Conservation (phyloP, 53 echinoderm and acorn worm genomes). For the Holothuria scabra region DNA sequence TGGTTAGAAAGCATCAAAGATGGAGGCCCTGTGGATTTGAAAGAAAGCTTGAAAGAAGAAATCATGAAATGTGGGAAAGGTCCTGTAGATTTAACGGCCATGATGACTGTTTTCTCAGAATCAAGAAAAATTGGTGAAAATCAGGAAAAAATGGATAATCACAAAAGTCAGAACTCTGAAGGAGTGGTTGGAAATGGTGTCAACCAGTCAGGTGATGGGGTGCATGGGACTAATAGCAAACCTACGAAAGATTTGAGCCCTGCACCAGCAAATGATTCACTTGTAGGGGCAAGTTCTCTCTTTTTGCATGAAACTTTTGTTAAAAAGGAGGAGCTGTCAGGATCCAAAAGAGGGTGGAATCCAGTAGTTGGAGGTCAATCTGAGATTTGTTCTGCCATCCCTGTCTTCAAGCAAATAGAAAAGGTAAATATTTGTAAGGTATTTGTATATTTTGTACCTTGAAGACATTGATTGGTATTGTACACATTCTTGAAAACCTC, state of each 20-base stretch:
- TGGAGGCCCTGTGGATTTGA: background rate
- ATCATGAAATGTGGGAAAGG: conserved; percentile 22
- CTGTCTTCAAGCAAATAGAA: conserved; percentile 32
- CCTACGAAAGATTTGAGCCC: too few relatives aligned
- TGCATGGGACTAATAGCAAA: too few relatives aligned
- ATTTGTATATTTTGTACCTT: too few relatives aligned
- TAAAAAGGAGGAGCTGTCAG: conserved; percentile 13
- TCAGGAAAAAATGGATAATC: too few relatives aligned
- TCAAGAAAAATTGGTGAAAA: too few relatives aligned
- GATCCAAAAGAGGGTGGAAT: conserved; percentile 16
- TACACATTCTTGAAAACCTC: too few relatives aligned
- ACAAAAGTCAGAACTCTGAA: too few relatives aligned
- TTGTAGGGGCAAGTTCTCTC: conserved; percentile 22
- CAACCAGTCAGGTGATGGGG: too few relatives aligned
- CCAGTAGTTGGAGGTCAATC: background rate
- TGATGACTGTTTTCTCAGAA: conserved; percentile 27
- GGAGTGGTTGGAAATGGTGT: too few relatives aligned
- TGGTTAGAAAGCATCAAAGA: background rate
- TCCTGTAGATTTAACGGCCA: conserved; percentile 29
- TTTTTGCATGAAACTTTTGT: conserved; percentile 19
- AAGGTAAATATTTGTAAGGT: background rate
- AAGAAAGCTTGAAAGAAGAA: conserved; percentile 32
- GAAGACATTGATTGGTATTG: too few relatives aligned
- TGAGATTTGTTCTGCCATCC: background rate
- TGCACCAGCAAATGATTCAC: background rate